Base-by-base conservation (phyloP, 2,888 invertebrate genomes). In the Leptinotarsa tumamoca region DNA sequence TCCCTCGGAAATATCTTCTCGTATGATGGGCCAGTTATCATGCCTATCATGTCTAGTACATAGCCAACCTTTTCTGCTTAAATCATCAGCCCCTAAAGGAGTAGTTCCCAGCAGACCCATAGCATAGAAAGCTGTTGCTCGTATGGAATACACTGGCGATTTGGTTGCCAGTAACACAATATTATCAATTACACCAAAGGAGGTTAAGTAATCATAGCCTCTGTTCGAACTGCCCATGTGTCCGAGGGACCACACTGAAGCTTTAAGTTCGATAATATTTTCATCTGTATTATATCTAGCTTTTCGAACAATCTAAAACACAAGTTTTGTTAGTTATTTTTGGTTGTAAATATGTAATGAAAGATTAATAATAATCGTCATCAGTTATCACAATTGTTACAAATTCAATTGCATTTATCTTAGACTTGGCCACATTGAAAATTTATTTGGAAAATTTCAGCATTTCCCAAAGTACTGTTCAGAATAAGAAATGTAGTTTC, bases 111-210 rank as follows among this genome's bases (percentile, higher is more conserved):
- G 91, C 51, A 98, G 90, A 43, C 96, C 95, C n/a, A 97, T 90
- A 7, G 94, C 94, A 86, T 96, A 96, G 88, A 96, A 95, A 1
- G 97, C 95, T 0, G 97, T 96, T 3, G 96, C 97, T 78, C 97
- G 91, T 69, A 98, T 91, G 0, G 97, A 95, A 86, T 97, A 96
- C 58, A 98, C 95, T 4, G 93, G 92, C 87, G 95, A 94, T 81
- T 92, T 92, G 86, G 95, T 94, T 0, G 96, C 96, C 80, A 98
- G 88, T 68, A 92, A 87, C 78, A 96, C 90, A 51, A 91, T 89
- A 33, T 89, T 85, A 7, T 83, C 83, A 84, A 90, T 2, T 86
- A 90, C 81, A 88, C 90, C 84, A 88, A 90, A 80, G 83, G 83
- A 82, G 83, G 92, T 91, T 50, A 98, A 89, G 83, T 94, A 92